Evolutionary conservation across 2,888 invertebrate genomes (phyloP).

Genomic region (Sepiola atlantica): DNA sequence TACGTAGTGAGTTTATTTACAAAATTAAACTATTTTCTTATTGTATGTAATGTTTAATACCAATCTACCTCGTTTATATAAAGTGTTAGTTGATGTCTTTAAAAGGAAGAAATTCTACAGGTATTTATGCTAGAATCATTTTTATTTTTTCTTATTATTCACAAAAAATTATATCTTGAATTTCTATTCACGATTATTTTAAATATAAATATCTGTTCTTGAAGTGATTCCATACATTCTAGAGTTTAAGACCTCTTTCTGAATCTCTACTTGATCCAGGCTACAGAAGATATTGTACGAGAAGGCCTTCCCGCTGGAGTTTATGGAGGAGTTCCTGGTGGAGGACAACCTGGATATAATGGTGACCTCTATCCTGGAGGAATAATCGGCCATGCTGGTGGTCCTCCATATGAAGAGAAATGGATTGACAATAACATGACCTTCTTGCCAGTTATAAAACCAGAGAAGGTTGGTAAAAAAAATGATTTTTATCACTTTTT

Average conservation of each 20-base stretch:
- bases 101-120: too few relatives aligned
- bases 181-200: too few relatives aligned
- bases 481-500: too few relatives aligned
- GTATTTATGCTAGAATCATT: too few relatives aligned
- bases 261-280: background rate
- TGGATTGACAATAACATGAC: slow-evolving; percentile 66
- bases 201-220: background rate
- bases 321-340: slow-evolving; percentile 37
- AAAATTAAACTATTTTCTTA: too few relatives aligned
- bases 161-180: too few relatives aligned
- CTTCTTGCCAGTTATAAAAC: slow-evolving; percentile 62
- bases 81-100: too few relatives aligned
- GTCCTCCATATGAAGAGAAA: slow-evolving; percentile 53
- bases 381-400: slow-evolving; percentile 43
- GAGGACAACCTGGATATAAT: background rate
- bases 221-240: background rate
- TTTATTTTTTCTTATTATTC: too few relatives aligned
- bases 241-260: background rate
- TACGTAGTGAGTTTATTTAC: too few relatives aligned
- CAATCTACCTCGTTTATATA: too few relatives aligned
- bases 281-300: background rate
- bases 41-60: too few relatives aligned
- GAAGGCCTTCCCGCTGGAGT: too few relatives aligned
- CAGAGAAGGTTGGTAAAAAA: slow-evolving; percentile 57
- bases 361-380: slow-evolving; percentile 38